These are phyloP conservation scores for Lagria hirta DNA, from an alignment of 2,888 invertebrate species.

Conservation along the genomic window DNA sequence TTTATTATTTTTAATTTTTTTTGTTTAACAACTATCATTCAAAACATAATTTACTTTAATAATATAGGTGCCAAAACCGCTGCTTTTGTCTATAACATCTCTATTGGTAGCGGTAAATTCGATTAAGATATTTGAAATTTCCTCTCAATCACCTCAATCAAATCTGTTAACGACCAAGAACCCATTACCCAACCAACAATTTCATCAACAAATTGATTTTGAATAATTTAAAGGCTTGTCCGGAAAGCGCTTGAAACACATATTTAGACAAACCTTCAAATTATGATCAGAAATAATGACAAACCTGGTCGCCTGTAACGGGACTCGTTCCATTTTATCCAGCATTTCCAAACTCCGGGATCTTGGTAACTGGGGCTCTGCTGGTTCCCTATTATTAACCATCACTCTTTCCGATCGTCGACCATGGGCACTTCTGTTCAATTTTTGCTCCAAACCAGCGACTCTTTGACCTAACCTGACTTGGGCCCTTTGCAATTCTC, in stretches of 20 bases:
- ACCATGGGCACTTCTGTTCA: constrained; percentile 65
- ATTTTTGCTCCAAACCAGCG: constrained; percentile 72
- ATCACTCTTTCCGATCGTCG: constrained; percentile 60
- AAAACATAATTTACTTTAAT: no score
- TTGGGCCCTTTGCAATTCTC: constrained; percentile 78
- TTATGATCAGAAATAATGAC: no score
- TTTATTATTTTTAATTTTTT: no score
- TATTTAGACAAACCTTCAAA: constrained; percentile 2
- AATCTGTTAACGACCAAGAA: no score
- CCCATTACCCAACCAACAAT: neutral
- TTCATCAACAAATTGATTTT: constrained; percentile 1
- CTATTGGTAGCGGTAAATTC: no score
- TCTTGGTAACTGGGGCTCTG: constrained; percentile 63
- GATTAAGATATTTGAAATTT: no score
- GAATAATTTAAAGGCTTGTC: no score
- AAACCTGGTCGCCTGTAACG: constrained; percentile 47
- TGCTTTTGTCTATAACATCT: no score
- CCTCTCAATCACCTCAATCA: no score
- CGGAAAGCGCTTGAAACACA: neutral
- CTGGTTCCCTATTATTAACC: constrained; percentile 58
- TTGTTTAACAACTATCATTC: no score
- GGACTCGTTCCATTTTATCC: constrained; percentile 52
- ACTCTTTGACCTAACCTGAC: constrained; percentile 79
- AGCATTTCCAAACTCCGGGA: constrained; percentile 73
- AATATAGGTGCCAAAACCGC: no score